Conservation (phyloP, 2,888 invertebrate genomes). For the Polydesmus complanatus region DNA sequence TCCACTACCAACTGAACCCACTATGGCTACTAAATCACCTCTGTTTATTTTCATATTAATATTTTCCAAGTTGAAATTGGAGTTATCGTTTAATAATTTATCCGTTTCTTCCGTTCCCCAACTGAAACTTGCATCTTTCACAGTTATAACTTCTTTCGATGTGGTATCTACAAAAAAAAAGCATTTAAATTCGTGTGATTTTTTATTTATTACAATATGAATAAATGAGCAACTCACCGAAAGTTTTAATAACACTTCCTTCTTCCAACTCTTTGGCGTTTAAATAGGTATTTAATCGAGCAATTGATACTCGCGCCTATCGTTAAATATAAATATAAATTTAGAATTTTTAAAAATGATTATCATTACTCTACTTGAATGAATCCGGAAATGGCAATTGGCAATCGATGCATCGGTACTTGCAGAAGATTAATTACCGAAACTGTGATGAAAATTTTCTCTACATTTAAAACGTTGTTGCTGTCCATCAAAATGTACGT, state of each 20-base stretch:
- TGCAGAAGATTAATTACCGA: neutral
- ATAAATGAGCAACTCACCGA: too few species aligned
- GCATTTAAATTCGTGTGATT: too few species aligned
- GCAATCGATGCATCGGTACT: constrained; percentile 23
- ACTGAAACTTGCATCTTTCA: neutral
- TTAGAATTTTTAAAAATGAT: too few species aligned
- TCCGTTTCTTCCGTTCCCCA: constrained; percentile 30
- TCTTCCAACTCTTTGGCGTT: constrained; percentile 82
- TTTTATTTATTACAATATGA: too few species aligned
- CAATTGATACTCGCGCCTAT: constrained; percentile 77
- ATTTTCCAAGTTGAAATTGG: constrained; percentile 44
- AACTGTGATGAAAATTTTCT: constrained; percentile 4
- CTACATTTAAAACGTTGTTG: constrained; percentile 5
- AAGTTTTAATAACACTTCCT: too few species aligned
- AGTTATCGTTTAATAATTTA: constrained; percentile 46
- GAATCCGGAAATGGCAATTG: constrained; percentile 21
- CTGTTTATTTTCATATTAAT: constrained; percentile 28
- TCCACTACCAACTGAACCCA: constrained; percentile 38
- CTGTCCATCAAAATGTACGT: constrained; percentile 5
- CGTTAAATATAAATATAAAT: too few species aligned
- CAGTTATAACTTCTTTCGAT: neutral
- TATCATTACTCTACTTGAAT: neutral
- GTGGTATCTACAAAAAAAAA: too few species aligned
- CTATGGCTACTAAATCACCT: constrained; percentile 33
- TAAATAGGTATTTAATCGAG: constrained; percentile 82